These are phyloP conservation scores for Pseudotriccus pelzelni DNA, from an alignment of 2,797 vertebrate genomes.

Conservation along the genomic window DNA sequence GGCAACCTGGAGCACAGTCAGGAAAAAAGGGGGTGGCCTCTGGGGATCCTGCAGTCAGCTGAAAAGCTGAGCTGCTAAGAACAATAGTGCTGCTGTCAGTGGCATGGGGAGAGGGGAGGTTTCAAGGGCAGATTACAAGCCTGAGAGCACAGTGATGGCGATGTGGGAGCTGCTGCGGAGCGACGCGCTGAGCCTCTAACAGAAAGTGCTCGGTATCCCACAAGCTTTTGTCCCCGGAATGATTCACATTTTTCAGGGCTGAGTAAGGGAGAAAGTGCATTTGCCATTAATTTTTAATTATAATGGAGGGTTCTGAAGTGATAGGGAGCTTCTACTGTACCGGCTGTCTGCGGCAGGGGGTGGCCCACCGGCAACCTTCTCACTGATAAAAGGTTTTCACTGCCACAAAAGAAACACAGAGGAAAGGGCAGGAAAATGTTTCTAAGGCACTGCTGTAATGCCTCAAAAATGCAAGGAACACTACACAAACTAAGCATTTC, in stretches of 20 bases:
- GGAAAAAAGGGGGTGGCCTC: background rate
- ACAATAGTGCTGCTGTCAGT: constrained; percentile 5
- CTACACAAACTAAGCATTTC: background rate
- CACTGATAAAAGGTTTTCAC: background rate
- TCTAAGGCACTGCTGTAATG: background rate
- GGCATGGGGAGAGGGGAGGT: background rate
- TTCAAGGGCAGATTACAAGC: background rate
- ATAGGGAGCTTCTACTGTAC: background rate
- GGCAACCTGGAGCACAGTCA: background rate
- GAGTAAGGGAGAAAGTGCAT: background rate
- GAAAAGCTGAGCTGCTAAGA: constrained; percentile 16
- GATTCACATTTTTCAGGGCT: background rate
- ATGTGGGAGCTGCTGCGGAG: background rate
- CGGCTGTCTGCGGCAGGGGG: background rate
- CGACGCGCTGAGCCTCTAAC: fast-evolving
- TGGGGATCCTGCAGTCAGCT: background rate
- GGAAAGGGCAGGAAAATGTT: background rate
- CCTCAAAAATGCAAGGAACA: background rate
- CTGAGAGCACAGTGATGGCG: background rate
- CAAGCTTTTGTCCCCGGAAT: background rate
- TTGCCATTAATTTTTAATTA: constrained; percentile 52
- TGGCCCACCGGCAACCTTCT: background rate
- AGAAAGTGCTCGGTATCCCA: background rate
- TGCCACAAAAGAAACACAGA: background rate
- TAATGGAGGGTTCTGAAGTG: background rate